Conservation (phyloP, 2,888 invertebrate genomes). For the Schizotus pectinicornis region DNA sequence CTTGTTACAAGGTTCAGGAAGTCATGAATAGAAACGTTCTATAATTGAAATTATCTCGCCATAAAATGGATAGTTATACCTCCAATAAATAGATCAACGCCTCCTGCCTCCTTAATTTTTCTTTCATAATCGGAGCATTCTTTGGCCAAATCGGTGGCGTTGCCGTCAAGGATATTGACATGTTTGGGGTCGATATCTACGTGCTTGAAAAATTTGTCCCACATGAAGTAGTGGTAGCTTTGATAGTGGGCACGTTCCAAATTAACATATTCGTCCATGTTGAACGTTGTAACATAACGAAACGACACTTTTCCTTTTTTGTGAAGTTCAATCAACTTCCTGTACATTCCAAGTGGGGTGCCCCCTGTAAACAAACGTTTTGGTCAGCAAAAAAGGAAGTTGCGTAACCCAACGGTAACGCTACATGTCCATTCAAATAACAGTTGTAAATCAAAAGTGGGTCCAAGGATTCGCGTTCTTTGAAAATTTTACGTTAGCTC, state of each 20-base stretch:
- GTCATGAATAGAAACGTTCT: too few species aligned
- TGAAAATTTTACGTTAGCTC: too few species aligned
- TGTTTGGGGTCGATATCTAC: constrained; percentile 90
- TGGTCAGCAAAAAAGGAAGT: constrained; percentile 7
- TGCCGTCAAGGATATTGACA: constrained; percentile 88
- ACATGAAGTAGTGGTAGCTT: constrained; percentile 97
- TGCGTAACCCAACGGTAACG: background rate
- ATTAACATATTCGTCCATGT: constrained; percentile 98
- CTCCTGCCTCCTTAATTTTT: constrained; percentile 82
- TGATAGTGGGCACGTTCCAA: constrained; percentile 89
- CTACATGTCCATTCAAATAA: too few species aligned
- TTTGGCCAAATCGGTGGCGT: constrained; percentile 77
- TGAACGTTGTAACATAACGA: constrained; percentile 93
- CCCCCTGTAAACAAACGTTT: constrained; percentile 56
- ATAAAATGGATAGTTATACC: constrained; percentile 59
- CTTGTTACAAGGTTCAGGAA: too few species aligned
- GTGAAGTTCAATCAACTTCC: constrained; percentile 83
- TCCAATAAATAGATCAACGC: constrained; percentile 90
- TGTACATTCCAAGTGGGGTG: constrained; percentile 92
- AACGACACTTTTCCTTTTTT: constrained; percentile 86
- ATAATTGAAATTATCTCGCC: too few species aligned
- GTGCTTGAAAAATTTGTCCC: constrained; percentile 93
- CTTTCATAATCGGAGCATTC: constrained; percentile 86
- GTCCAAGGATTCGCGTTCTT: too few species aligned
- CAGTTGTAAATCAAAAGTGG: too few species aligned